These are phyloP conservation scores for Nemapogon koenigi DNA, from an alignment of 2,888 invertebrate species.

Conservation along the genomic window DNA sequence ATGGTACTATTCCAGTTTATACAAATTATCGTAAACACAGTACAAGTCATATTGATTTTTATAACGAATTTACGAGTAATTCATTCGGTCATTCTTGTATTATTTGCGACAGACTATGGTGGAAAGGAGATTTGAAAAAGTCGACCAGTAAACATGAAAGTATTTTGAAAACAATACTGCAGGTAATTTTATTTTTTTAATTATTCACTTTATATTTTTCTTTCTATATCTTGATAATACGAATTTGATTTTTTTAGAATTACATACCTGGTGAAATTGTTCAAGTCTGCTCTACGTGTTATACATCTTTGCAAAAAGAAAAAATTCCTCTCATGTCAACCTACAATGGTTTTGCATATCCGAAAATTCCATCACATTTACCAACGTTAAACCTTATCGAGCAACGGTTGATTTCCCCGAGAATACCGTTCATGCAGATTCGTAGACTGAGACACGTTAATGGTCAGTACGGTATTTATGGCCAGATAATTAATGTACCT, in stretches of 20 bases:
- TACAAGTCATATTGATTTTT: constrained; percentile 19
- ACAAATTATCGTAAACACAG: constrained; percentile 21
- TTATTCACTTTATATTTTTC: constrained; percentile 17
- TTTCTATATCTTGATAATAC: constrained; percentile 16
- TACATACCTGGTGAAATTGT: constrained; percentile 16
- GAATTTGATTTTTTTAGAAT: constrained; percentile 18
- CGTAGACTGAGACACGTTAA: constrained; percentile 22
- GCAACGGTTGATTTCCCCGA: constrained; percentile 22
- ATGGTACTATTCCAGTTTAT: constrained; percentile 22
- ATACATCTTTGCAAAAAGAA: constrained; percentile 14
- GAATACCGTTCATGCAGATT: constrained; percentile 25
- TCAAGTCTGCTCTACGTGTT: constrained; percentile 19
- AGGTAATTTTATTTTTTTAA: constrained; percentile 15
- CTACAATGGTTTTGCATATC: constrained; percentile 23
- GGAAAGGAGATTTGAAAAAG: constrained; percentile 15
- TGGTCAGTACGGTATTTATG: constrained; percentile 21
- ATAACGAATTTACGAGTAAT: constrained; percentile 19
- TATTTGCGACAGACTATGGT: constrained; percentile 21
- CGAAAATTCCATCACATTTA: constrained; percentile 21
- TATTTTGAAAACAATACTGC: constrained; percentile 18
- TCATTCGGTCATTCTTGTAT: constrained; percentile 20
- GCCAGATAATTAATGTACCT: constrained; percentile 26
- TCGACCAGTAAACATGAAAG: constrained; percentile 18
- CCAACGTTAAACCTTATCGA: constrained; percentile 19
- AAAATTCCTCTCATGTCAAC: constrained; percentile 16